Evolutionary conservation across 2,888 invertebrate genomes (phyloP).

Genomic region (Tachystola acroxantha): DNA sequence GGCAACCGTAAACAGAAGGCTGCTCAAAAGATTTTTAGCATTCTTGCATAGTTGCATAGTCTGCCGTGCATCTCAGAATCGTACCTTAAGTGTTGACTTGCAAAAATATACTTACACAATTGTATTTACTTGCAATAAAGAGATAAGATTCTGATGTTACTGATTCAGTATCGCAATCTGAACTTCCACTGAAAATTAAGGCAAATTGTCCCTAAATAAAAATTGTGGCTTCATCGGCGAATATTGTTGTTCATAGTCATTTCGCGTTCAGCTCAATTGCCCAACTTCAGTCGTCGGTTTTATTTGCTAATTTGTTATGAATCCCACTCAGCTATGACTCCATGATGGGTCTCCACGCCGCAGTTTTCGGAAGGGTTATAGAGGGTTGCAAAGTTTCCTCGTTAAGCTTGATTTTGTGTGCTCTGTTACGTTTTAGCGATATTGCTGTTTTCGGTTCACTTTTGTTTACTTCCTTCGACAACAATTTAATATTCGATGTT

Average conservation of each 20-base stretch:
- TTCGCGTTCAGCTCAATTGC: constrained; percentile 24
- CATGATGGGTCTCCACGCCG: constrained; percentile 10
- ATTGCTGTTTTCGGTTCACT: constrained; percentile 12
- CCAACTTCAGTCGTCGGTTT: constrained; percentile 23
- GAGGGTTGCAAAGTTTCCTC: constrained; percentile 27
- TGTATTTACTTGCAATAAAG: too few relatives aligned
- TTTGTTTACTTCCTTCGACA: constrained; percentile 13
- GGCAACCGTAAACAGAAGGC: too few relatives aligned
- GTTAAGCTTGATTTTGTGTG: constrained; percentile 25
- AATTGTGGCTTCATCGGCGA: constrained; percentile 21
- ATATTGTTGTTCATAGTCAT: too few relatives aligned
- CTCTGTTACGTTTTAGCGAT: constrained; percentile 16
- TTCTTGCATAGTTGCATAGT: too few relatives aligned
- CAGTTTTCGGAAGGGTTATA: constrained; percentile 19
- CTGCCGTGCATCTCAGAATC: too few relatives aligned
- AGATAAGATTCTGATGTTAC: too few relatives aligned
- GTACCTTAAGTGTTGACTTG: too few relatives aligned
- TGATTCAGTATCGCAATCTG: constrained; percentile 8
- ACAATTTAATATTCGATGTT: too few relatives aligned
- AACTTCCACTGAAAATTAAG: constrained; percentile 16
- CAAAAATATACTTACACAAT: too few relatives aligned
- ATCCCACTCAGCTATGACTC: constrained; percentile 18
- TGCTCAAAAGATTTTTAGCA: too few relatives aligned
- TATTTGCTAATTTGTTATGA: constrained; percentile 36
- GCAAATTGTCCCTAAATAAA: constrained; percentile 22